A percentile compares a stretch with the other conserved stretches of the same genome.
These are phyloP conservation scores for Maconellicoccus hirsutus DNA, from an alignment of 1,140 invertebrate species.

Conservation along the genomic window DNA sequence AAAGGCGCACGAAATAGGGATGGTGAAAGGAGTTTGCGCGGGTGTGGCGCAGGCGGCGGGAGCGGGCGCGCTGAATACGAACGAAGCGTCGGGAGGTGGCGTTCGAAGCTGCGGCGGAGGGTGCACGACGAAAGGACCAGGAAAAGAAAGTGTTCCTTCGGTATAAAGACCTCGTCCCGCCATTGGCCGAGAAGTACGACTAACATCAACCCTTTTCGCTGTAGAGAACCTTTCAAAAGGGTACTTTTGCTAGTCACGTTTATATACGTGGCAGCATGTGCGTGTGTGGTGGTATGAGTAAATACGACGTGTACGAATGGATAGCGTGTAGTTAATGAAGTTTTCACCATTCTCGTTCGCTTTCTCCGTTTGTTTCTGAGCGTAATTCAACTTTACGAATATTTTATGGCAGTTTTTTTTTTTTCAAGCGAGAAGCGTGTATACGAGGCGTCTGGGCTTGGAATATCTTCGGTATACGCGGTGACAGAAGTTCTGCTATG, in stretches of 20 bases:
- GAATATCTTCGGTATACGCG: neutral
- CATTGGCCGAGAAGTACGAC: neutral
- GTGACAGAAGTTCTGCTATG: neutral
- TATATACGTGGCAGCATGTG: too few relatives aligned
- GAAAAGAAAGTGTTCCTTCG: constrained; percentile 1
- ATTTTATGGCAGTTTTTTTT: too few relatives aligned
- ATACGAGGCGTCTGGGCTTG: neutral
- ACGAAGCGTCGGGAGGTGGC: too few relatives aligned
- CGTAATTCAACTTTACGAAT: neutral
- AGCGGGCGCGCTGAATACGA: too few relatives aligned
- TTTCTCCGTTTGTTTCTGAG: neutral
- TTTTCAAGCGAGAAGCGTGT: too few relatives aligned
- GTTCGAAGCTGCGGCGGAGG: too few relatives aligned
- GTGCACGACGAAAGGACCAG: neutral
- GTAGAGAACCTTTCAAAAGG: neutral
- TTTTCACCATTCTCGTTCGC: neutral
- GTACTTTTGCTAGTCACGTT: neutral
- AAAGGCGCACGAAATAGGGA: neutral
- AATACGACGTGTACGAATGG: neutral
- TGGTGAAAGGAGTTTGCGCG: neutral
- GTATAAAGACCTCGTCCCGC: neutral
- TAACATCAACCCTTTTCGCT: neutral
- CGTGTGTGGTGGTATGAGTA: too few relatives aligned
- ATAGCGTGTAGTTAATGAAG: neutral
- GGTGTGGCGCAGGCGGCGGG: too few relatives aligned